phyloP scores from a whole-genome alignment of 2,113 vertebrate genomes.

The Ptilonorhynchus violaceus region DNA sequence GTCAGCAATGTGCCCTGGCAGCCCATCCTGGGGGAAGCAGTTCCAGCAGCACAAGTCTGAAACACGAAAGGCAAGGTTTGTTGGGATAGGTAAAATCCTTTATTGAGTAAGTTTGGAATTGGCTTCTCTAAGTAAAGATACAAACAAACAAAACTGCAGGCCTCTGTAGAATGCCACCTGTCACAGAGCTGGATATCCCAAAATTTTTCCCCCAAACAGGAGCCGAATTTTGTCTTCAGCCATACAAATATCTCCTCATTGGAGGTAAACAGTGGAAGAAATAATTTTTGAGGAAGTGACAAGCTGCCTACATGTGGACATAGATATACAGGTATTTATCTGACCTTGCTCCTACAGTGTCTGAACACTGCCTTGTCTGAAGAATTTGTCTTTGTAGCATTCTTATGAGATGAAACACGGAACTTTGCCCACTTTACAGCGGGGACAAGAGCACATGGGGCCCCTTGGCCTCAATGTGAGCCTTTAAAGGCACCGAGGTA shows the following conservation, averaged over 20 bases:
- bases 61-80: background rate
- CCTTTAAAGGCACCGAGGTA: background rate
- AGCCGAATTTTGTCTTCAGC: background rate
- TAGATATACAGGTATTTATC: background rate
- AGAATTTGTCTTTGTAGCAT: background rate
- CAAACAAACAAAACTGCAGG: background rate
- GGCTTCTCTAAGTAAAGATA: background rate
- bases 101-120: background rate
- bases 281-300: background rate
- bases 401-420: background rate
- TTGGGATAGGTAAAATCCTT: background rate
- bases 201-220: background rate
- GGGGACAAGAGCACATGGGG: accelerated
- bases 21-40: background rate
- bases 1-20: background rate
- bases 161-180: background rate
- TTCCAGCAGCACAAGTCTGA: accelerated
- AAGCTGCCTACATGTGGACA: background rate
- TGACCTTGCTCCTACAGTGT: background rate
- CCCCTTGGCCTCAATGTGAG: background rate
- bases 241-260: background rate
- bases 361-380: background rate
- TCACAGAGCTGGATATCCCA: background rate
- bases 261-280: background rate
- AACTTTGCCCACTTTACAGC: background rate